A percentile compares a stretch with the other conserved stretches of the same genome.
These are phyloP conservation scores for Hippocampus mohnikei DNA, from an alignment of 2,113 vertebrate species.

Conservation along the genomic window DNA sequence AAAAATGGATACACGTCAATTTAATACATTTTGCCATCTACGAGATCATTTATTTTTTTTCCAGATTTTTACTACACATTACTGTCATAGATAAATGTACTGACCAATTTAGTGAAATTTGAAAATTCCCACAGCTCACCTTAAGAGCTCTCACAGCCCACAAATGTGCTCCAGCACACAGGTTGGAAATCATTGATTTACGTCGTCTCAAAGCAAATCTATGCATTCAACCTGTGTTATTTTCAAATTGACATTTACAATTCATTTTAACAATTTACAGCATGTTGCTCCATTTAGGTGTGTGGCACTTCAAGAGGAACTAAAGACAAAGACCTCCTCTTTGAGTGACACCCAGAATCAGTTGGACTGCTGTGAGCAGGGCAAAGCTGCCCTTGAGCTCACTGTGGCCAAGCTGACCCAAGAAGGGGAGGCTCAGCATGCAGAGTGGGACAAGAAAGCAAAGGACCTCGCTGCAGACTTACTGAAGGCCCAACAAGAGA, in stretches of 20 bases:
- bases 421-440: slow-evolving; percentile 71
- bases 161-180: too few species aligned
- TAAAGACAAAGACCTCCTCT: slow-evolving; percentile 80
- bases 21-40: too few species aligned
- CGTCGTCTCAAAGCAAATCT: too few species aligned
- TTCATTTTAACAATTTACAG: neutral
- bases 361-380: slow-evolving; percentile 74
- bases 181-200: too few species aligned
- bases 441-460: slow-evolving; percentile 75
- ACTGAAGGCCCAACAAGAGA: slow-evolving; percentile 77
- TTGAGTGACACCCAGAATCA: slow-evolving; percentile 75
- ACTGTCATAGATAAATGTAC: too few species aligned
- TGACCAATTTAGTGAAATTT: too few species aligned
- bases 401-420: slow-evolving; percentile 77
- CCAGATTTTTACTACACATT: too few species aligned
- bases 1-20: too few species aligned
- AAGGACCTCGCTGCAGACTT: slow-evolving; percentile 71
- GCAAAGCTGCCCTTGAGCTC: slow-evolving; percentile 72
- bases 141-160: too few species aligned
- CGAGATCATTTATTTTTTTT: too few species aligned
- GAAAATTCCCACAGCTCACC: too few species aligned
- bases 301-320: slow-evolving; percentile 74
- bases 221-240: neutral
- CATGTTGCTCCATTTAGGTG: slow-evolving; percentile 63
- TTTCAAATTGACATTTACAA: neutral